Evolutionary conservation across 2,113 vertebrate species (phyloP), one percentile per base, ranked within the genome.

Genomic region (Sinocyclocheilus rhinocerous): DNA sequence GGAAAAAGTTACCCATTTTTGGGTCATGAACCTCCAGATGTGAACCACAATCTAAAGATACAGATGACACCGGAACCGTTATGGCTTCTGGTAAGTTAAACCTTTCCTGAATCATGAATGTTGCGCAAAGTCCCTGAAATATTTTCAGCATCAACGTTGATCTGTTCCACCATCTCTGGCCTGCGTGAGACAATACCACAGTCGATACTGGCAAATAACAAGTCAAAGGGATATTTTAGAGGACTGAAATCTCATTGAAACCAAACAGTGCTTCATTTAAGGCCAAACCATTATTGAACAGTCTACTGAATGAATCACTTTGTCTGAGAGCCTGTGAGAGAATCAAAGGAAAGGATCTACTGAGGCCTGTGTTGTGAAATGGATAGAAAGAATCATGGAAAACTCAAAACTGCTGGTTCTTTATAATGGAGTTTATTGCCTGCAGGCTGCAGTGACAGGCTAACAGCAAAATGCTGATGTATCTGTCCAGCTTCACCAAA

Each of bases 181-280:
- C 69, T 73, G 15, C 72, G 42, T 48, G 42, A 48, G 81, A 78
- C 82, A 86, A 50, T 76, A 73, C 57, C 67, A 48, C 50, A 83
- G 87, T 88, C 78, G 81, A 85, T 67, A 75, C 70, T 77, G 79
- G 52, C 80, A 80, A n/a, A 70, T 85, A 59, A 83, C 55, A 24
- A 67, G 65, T 81, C 26, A 82, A 48, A 61, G 39, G 39, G 39
- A 76, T 84, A 15, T 52, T 76, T 87, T 85, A 78, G 72, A 57
- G 76, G 76, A 81, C 67, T 85, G 42, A 9, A 86, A 87, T 84
- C 50, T 76, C 59, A 82, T 86, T 75, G 70, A 84, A 61, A 86
- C 52, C 33, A 39, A 70, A 72, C n/a, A 29, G 75, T 77, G 50
- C 81, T 86, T 67, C 36, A 78, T 81, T 84, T 72, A n/a, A 81